A percentile compares a stretch with the other conserved stretches of the same genome.
Evolutionary conservation across 1,140 invertebrate species (phyloP).

Genomic region (Scaptomyza hsui): DNA sequence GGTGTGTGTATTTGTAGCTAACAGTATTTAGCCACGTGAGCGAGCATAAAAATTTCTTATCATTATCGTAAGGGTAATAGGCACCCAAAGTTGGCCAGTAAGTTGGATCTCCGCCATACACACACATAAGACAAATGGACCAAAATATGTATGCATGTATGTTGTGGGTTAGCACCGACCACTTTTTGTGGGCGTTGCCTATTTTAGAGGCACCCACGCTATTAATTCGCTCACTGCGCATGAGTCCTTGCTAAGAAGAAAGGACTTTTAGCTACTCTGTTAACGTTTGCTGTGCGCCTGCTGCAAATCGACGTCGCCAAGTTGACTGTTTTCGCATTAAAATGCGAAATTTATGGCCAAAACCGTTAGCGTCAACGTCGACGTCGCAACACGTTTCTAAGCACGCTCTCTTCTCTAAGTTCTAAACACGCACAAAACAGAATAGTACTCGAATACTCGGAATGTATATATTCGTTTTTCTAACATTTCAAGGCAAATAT

Average conservation of each 20-base stretch:
- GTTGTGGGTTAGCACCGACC: background rate
- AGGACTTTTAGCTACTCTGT: constrained; percentile 8
- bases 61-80: constrained; percentile 83
- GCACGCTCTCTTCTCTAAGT: no score
- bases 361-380: constrained; percentile 27
- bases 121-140: constrained; percentile 42
- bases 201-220: background rate
- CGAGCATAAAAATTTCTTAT: constrained; percentile 80
- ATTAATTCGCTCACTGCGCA: constrained; percentile 46
- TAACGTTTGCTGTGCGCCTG: constrained; percentile 52
- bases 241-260: constrained; percentile 37
- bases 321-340: constrained; percentile 84
- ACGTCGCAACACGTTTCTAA: constrained; percentile 1
- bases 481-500: constrained; percentile 83
- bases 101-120: constrained; percentile 56
- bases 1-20: constrained; percentile 15
- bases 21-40: constrained; percentile 29
- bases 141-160: background rate
- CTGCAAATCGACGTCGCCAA: constrained; percentile 74
- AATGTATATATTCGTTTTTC: constrained; percentile 60
- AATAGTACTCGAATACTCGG: background rate
- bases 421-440: constrained; percentile 53
- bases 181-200: constrained; percentile 13
- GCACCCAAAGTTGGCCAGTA: constrained; percentile 77
- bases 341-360: constrained; percentile 77